Evolutionary conservation across 2,113 vertebrate genomes (phyloP).

Genomic region (Paracanthobrama guichenoti): DNA sequence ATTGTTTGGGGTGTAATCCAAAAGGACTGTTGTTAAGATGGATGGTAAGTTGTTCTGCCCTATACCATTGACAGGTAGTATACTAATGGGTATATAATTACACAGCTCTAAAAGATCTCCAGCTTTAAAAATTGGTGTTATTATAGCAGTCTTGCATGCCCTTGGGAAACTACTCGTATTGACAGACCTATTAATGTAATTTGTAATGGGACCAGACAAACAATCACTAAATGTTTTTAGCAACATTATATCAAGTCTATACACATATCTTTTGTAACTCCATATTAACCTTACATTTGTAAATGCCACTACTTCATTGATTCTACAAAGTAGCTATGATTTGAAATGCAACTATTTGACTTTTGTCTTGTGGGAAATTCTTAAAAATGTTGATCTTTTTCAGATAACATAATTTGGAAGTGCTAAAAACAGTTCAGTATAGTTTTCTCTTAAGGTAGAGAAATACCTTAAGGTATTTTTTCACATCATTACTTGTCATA

Average conservation of each 20-base stretch:
- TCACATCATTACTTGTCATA: too few species aligned
- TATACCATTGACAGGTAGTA: neutral
- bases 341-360: neutral
- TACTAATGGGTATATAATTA: constrained; percentile 1
- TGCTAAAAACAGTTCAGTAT: neutral
- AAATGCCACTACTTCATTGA: neutral
- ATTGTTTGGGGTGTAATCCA: neutral
- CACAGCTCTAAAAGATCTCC: neutral
- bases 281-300: neutral
- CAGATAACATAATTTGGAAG: neutral
- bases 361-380: neutral
- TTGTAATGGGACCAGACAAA: neutral
- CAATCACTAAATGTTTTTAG: neutral
- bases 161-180: neutral
- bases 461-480: neutral
- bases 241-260: neutral
- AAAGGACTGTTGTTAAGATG: neutral
- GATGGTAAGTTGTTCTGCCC: neutral
- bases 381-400: neutral
- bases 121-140: neutral
- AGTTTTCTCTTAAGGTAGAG: neutral
- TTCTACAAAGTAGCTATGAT: neutral
- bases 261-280: neutral
- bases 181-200: neutral
- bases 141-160: neutral